These are phyloP conservation scores for Pachyramphus minor DNA, from an alignment of 2,113 vertebrate species.

Conservation along the genomic window DNA sequence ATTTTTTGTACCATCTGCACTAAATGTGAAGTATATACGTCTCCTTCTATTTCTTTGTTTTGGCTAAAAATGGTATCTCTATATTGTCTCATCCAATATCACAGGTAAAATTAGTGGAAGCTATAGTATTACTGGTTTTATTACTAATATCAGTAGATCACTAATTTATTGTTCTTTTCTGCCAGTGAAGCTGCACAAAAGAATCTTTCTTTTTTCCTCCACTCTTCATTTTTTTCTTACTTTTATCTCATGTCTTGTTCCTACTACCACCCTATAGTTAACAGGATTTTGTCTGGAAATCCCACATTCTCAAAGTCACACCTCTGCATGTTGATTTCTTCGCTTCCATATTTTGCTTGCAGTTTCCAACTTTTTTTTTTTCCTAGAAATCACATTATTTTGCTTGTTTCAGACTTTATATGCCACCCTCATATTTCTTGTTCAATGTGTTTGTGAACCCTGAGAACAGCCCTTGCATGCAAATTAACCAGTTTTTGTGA, in stretches of 20 bases:
- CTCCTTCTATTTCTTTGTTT: neutral
- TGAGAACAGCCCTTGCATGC: neutral
- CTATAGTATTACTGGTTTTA: neutral
- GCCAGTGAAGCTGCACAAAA: neutral
- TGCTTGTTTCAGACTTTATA: neutral
- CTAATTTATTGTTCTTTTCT: neutral
- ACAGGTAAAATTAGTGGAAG: neutral
- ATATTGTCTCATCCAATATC: neutral
- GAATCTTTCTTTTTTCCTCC: fast-evolving
- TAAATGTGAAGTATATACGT: neutral
- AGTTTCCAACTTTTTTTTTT: neutral
- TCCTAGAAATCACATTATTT: neutral
- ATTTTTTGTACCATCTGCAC: neutral
- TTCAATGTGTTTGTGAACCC: neutral
- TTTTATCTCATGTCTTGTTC: neutral
- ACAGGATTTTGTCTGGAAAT: neutral
- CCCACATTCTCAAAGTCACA: neutral
- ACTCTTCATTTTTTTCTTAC: neutral
- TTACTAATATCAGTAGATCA: neutral
- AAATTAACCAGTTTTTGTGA: neutral
- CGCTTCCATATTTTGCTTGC: neutral
- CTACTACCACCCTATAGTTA: neutral
- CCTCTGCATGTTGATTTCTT: neutral
- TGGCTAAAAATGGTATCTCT: neutral
- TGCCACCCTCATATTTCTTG: neutral